phyloP scores from a whole-genome alignment of 2,113 vertebrate genomes.

The Pagrus major region DNA sequence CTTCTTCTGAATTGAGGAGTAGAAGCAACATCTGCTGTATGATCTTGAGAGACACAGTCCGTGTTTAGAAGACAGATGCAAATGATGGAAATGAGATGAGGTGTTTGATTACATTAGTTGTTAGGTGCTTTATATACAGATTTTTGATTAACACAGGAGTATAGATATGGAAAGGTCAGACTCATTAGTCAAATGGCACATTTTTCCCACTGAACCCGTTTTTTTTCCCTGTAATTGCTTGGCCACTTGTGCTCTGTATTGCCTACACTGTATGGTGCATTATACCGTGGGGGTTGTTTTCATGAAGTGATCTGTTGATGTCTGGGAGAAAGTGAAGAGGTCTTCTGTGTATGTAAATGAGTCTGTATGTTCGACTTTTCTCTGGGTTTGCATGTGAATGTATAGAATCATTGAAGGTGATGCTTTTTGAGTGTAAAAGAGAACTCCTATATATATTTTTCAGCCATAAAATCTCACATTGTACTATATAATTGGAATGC shows the following conservation, averaged over 20 bases:
- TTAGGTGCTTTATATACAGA: constrained; percentile 3
- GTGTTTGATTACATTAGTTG: constrained; percentile 46
- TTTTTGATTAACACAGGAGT: background rate
- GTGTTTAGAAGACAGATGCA: background rate
- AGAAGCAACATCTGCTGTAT: constrained; percentile 5
- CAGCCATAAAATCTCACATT: background rate
- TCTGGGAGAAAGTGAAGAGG: background rate
- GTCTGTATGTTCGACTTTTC: background rate
- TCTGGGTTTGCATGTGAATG: background rate
- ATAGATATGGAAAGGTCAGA: constrained; percentile 1
- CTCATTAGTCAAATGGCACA: background rate
- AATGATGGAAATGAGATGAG: constrained; percentile 25
- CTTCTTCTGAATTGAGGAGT: background rate
- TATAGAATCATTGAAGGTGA: background rate
- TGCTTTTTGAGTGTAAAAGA: too few relatives aligned
- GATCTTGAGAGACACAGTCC: background rate
- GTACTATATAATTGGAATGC: background rate
- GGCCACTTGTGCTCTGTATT: background rate
- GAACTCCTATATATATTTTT: too few relatives aligned
- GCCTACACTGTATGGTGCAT: background rate
- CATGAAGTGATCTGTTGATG: background rate
- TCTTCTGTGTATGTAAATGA: background rate
- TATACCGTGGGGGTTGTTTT: background rate
- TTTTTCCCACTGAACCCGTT: background rate
- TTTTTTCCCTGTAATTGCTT: background rate